Percentiles rank a stretch among this genome's conserved stretches.
Evolutionary conservation across 2,888 invertebrate species (phyloP).

Genomic region (Pseudococcus jackbeardsleyi): DNA sequence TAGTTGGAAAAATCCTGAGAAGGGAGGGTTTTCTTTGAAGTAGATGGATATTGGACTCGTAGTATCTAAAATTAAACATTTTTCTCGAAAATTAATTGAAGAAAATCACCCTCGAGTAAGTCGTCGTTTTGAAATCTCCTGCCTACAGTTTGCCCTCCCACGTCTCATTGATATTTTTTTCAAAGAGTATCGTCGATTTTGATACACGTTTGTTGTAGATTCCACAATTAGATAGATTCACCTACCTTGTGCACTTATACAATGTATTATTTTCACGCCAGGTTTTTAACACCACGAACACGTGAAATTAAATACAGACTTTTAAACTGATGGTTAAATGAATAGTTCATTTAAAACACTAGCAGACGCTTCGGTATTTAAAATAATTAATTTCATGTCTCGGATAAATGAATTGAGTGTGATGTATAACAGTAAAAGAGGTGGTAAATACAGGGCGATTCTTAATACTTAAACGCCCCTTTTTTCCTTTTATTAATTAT

Average conservation of each 20-base stretch:
- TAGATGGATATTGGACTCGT: background rate
- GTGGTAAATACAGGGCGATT: slow-evolving; percentile 18
- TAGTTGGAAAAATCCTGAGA: background rate
- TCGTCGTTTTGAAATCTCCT: background rate
- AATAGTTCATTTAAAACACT: background rate
- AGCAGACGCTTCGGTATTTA: slow-evolving; percentile 29
- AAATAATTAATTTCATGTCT: slow-evolving; percentile 33
- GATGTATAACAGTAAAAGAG: slow-evolving; percentile 14
- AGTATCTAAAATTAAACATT: background rate
- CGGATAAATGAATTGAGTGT: slow-evolving; percentile 33
- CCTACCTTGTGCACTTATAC: background rate
- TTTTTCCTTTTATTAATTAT: slow-evolving; percentile 27
- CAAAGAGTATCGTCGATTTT: background rate
- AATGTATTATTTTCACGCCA: background rate
- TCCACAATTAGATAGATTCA: background rate
- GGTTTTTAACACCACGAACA: background rate
- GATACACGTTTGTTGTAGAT: background rate
- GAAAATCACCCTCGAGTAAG: background rate
- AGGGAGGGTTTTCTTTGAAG: background rate
- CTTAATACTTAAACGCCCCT: background rate
- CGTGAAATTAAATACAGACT: background rate
- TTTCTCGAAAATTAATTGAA: background rate
- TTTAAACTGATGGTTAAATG: slow-evolving; percentile 1
- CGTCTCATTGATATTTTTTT: background rate
- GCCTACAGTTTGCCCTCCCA: background rate